Conservation (phyloP, 2,113 vertebrate genomes). For the Neodon shergylaensis region DNA sequence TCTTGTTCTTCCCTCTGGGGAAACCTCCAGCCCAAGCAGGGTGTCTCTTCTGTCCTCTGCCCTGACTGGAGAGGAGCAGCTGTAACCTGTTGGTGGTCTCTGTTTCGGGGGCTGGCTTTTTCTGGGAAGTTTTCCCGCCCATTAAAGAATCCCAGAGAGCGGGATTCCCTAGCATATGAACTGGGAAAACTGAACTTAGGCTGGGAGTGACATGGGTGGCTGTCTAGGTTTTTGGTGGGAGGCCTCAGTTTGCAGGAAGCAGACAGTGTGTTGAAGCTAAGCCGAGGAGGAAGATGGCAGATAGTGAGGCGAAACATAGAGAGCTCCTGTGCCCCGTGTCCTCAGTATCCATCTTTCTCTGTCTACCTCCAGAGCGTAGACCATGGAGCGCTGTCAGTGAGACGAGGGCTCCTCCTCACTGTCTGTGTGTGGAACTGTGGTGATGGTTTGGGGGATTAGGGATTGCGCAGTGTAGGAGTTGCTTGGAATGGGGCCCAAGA, state of each 20-base stretch:
- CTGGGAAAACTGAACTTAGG: not conserved
- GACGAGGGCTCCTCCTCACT: not conserved
- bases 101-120: not conserved
- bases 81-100: slow-evolving; percentile 58
- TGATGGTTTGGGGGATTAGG: not conserved
- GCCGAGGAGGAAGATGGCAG: not conserved
- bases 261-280: not conserved
- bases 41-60: not conserved
- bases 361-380: not conserved
- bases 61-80: not conserved
- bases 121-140: not conserved
- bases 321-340: not conserved
- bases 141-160: slow-evolving; percentile 48
- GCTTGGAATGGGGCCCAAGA: not conserved
- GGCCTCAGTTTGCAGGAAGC: not conserved
- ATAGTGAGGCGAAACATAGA: not conserved
- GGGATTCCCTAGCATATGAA: not conserved
- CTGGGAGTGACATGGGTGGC: not conserved
- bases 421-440: not conserved
- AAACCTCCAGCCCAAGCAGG: not conserved
- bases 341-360: not conserved
- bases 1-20: not conserved
- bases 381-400: not conserved
- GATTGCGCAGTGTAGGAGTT: not conserved
- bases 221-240: not conserved